phyloP scores from a whole-genome alignment of 2,113 vertebrate species.

The Callorhinus ursinus region DNA sequence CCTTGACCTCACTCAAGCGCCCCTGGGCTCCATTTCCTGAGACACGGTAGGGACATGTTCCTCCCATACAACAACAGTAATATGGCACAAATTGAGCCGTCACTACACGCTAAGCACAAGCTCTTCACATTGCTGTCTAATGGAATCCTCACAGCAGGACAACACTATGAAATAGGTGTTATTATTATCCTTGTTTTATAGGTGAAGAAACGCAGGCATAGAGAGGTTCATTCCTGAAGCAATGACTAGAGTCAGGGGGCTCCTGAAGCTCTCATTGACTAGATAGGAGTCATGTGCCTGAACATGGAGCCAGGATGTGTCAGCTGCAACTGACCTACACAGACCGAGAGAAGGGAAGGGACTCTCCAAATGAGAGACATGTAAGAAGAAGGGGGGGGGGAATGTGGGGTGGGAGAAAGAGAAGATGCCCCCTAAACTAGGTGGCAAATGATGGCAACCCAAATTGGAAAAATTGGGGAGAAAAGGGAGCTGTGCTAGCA shows the following conservation, averaged over 20 bases:
- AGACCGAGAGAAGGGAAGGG: no score
- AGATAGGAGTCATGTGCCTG: not conserved
- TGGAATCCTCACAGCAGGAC: not conserved
- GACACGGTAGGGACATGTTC: not conserved
- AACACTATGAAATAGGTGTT: not conserved
- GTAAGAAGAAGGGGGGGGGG: not conserved
- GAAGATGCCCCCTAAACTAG: not conserved
- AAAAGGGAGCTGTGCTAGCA: not conserved
- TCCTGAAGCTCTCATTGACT: not conserved
- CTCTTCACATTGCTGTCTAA: not conserved
- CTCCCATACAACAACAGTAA: not conserved
- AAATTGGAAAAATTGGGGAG: not conserved
- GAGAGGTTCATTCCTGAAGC: not conserved
- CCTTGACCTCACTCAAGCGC: not conserved
- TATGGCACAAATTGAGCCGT: not conserved
- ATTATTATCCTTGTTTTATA: not conserved
- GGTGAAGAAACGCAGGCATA: not conserved
- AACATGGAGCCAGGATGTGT: not conserved
- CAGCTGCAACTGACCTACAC: accelerated
- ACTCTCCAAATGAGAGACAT: not conserved
- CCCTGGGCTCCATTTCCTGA: not conserved
- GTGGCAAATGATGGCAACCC: not conserved
- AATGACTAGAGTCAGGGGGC: not conserved
- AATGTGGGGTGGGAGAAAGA: not conserved
- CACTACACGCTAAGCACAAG: not conserved